phyloP scores from a whole-genome alignment of 2,888 invertebrate species.

The Plagodis pulveraria region DNA sequence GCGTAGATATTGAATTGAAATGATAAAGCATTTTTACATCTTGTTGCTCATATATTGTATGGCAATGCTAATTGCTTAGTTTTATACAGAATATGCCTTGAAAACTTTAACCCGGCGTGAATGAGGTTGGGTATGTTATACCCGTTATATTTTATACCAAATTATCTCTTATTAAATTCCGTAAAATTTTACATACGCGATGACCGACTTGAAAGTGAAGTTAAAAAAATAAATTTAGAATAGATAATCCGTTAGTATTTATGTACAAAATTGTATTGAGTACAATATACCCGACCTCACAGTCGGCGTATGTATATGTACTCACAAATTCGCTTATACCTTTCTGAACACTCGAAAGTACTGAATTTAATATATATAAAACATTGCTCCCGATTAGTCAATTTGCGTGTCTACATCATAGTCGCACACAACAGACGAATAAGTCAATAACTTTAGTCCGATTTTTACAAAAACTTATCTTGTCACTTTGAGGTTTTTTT shows the following conservation, averaged over 20 bases:
- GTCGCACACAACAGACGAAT: no score
- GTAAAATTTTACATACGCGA: no score
- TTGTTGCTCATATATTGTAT: background rate
- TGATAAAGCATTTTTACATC: no score
- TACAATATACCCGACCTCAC: conserved; percentile 19
- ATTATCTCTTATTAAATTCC: background rate
- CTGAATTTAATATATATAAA: no score
- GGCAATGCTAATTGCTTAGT: background rate
- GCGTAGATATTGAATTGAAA: no score
- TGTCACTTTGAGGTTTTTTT: background rate
- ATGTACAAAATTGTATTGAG: background rate
- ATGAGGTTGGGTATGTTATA: conserved; percentile 19
- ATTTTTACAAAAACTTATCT: background rate
- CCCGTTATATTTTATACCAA: background rate
- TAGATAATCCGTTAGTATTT: background rate
- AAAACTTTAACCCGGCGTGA: conserved; percentile 16
- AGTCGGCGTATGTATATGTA: conserved; percentile 14
- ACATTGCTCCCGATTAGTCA: no score
- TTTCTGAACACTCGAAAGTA: background rate
- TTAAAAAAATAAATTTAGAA: background rate
- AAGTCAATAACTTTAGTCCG: no score
- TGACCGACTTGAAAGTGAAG: background rate
- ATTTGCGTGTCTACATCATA: no score
- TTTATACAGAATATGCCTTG: conserved; percentile 27
- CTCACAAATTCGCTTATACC: background rate